Evolutionary conservation across 2,797 vertebrate genomes (phyloP), one percentile per base, ranked within the genome.

Genomic region (Periparus ater): DNA sequence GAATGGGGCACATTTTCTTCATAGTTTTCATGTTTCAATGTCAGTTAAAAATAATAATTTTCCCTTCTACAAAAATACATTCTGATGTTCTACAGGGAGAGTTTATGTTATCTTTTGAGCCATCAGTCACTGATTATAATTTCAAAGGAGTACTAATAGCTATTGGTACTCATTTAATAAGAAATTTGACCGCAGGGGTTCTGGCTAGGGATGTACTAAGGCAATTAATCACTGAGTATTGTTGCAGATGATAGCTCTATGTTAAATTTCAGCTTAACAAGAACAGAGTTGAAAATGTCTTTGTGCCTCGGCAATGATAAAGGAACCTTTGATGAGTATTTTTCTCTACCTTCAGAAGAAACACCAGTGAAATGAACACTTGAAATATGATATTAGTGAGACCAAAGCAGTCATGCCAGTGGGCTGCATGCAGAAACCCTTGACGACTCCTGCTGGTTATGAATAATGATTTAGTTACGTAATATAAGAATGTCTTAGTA

Each of bases 141-240:
- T 95, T 94, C 74, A 93, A 96, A 96, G 79, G 73, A 88, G 80
- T 66, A 38, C 62, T 91, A 84, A 91, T 93, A 91, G 85, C 85
- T 93, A 36, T 63, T 86, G 85, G 44, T 74, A 84, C 74, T 89
- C 34, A 86, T 86, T 95, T 85, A 60, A 27, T 73, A 67, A 55
- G 61, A 91, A 36, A 34, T 84, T 90, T 91, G 79, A 72, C 95
- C 73, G 63, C 85, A 76, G 91, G 95, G 80, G 53, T 70, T 94
- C 94, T 88, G 77, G 40, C 58, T 86, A 34, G 34, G 54, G 67
- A 51, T 45, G 36, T 27, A 45, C 44, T 58, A 68, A 68, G 30
- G 45, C 50, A 80, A 75, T 94, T 95, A 91, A 96, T 95, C 71
- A 92, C 23, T 4, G 17, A 67, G 29, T 71, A 45, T 34, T 27